Conservation (phyloP, 2,797 vertebrate species). For the Channallabes apus region DNA sequence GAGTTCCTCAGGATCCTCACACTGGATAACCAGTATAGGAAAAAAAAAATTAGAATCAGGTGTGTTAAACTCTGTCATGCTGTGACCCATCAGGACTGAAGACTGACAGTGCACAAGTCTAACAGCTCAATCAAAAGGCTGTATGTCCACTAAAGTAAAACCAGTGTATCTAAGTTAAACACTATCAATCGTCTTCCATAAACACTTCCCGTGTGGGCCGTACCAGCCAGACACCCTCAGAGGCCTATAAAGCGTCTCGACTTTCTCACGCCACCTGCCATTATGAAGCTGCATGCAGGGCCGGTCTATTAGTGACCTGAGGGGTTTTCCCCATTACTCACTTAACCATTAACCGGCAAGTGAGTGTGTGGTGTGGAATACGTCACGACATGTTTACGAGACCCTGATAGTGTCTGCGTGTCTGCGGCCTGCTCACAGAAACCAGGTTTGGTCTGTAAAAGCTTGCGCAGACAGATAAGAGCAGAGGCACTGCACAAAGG, state of each 20-base stretch:
- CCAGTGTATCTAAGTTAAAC: background rate
- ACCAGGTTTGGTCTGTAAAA: constrained; percentile 53
- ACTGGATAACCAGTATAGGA: too few relatives aligned
- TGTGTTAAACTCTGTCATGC: background rate
- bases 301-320: constrained; percentile 48
- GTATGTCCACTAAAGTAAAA: background rate
- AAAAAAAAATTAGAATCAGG: background rate
- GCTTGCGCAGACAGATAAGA: constrained; percentile 66
- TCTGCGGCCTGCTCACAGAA: constrained; percentile 59
- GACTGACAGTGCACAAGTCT: background rate
- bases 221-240: constrained; percentile 16
- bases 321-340: constrained; percentile 45
- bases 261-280: constrained; percentile 20
- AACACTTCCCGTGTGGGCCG: constrained; percentile 1
- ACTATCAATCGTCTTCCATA: constrained; percentile 18
- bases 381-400: constrained; percentile 60
- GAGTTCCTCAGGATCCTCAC: too few relatives aligned
- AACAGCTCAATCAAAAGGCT: background rate
- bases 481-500: constrained; percentile 40
- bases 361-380: constrained; percentile 43
- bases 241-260: constrained; percentile 18
- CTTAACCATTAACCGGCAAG: constrained; percentile 54
- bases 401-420: constrained; percentile 45
- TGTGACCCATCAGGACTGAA: background rate
- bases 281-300: constrained; percentile 32